These are phyloP conservation scores for Tachysurus vachellii DNA, from an alignment of 2,113 vertebrate species.

Conservation along the genomic window DNA sequence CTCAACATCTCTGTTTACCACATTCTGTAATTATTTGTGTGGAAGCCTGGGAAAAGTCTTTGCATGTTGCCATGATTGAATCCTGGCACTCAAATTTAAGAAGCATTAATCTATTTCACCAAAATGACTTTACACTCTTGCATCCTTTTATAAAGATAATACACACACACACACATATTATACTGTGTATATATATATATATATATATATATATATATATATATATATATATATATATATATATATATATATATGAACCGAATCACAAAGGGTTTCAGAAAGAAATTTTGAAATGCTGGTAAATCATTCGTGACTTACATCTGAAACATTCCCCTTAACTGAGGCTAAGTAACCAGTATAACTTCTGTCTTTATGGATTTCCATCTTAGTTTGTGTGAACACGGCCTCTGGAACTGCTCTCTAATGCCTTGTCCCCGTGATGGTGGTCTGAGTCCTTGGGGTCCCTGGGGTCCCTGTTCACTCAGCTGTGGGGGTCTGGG, in stretches of 20 bases:
- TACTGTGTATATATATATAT: too few relatives aligned
- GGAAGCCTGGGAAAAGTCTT: background rate
- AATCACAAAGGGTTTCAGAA: background rate
- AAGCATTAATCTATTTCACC: background rate
- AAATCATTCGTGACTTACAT: background rate
- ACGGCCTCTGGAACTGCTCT: slow-evolving; percentile 78
- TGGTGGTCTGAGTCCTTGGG: slow-evolving; percentile 73
- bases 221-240: too few relatives aligned
- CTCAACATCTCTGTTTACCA: background rate
- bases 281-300: background rate
- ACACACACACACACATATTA: too few relatives aligned
- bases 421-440: slow-evolving; percentile 68
- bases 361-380: background rate
- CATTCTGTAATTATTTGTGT: background rate
- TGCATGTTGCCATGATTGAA: background rate
- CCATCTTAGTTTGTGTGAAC: slow-evolving; percentile 71
- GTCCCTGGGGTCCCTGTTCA: slow-evolving; percentile 79
- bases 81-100: background rate
- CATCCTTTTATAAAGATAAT: background rate
- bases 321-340: background rate
- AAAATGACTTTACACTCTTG: background rate
- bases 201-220: too few relatives aligned
- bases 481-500: slow-evolving; percentile 82
- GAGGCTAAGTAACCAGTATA: background rate
- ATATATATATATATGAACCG: too few relatives aligned